Percentiles rank a stretch among this genome's conserved stretches.
Evolutionary conservation across 2,113 vertebrate species (phyloP).

Genomic region (Thryonomys swinderianus): DNA sequence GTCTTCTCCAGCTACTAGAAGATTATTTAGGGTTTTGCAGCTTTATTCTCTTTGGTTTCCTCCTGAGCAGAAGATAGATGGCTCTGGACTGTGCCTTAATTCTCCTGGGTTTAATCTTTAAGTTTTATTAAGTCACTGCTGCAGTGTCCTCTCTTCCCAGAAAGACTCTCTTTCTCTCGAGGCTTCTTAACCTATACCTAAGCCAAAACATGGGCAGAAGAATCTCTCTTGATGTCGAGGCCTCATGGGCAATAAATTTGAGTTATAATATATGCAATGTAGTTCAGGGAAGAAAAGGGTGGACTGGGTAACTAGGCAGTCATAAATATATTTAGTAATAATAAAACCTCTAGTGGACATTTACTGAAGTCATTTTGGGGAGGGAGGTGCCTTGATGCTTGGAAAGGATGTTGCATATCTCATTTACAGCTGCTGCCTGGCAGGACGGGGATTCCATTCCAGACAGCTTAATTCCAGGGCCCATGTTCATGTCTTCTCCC

Average conservation of each 20-base stretch:
- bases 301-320: not conserved
- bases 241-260: not conserved
- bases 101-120: constrained; percentile 20
- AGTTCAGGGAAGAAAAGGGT: not conserved
- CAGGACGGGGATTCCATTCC: not conserved
- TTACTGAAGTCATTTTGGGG: not conserved
- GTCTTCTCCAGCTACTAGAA: not conserved
- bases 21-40: not conserved
- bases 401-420: not conserved
- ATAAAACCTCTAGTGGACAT: not conserved
- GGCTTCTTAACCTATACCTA: not conserved
- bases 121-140: constrained; percentile 40
- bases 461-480: not conserved
- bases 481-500: not conserved
- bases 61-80: not conserved
- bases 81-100: not conserved
- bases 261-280: not conserved
- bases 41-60: not conserved
- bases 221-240: constrained; percentile 3
- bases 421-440: not conserved
- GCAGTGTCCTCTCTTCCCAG: not conserved
- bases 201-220: not conserved
- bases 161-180: not conserved
- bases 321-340: constrained; percentile 2
- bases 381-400: not conserved